Evolutionary conservation across 2,113 vertebrate species (phyloP).

Genomic region (Recurvirostra avosetta): DNA sequence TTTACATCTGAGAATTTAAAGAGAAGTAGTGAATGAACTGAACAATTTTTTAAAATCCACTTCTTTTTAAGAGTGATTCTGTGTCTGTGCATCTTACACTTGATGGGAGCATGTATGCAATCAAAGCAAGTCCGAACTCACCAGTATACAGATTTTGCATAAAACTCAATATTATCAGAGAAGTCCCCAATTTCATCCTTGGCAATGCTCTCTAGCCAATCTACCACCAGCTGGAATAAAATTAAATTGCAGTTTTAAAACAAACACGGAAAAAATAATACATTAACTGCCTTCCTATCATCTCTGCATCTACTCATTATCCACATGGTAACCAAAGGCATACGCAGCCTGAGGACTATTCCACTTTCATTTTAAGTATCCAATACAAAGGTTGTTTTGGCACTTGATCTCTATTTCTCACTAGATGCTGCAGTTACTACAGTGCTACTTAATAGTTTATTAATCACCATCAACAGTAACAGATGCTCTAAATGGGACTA

Average conservation of each 20-base stretch:
- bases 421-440: not conserved
- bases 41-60: not conserved
- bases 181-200: constrained; percentile 96
- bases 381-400: not conserved
- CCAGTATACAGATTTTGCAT: constrained; percentile 97
- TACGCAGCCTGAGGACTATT: not conserved
- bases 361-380: not conserved
- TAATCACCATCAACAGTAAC: not conserved
- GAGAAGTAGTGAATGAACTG: not conserved
- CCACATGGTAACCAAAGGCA: not conserved
- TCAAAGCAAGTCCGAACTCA: constrained; percentile 69
- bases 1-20: not conserved
- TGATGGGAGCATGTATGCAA: not conserved
- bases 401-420: not conserved
- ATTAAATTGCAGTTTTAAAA: constrained; percentile 11
- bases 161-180: constrained; percentile 96
- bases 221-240: constrained; percentile 87
- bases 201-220: constrained; percentile 97
- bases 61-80: not conserved
- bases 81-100: not conserved
- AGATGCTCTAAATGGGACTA: not conserved
- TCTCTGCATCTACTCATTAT: not conserved
- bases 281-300: not conserved
- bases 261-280: not conserved
- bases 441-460: not conserved